A percentile compares a stretch with the other conserved stretches of the same genome.
Conservation (phyloP, 1,140 invertebrate species). For the Platorchestia sp. region DNA sequence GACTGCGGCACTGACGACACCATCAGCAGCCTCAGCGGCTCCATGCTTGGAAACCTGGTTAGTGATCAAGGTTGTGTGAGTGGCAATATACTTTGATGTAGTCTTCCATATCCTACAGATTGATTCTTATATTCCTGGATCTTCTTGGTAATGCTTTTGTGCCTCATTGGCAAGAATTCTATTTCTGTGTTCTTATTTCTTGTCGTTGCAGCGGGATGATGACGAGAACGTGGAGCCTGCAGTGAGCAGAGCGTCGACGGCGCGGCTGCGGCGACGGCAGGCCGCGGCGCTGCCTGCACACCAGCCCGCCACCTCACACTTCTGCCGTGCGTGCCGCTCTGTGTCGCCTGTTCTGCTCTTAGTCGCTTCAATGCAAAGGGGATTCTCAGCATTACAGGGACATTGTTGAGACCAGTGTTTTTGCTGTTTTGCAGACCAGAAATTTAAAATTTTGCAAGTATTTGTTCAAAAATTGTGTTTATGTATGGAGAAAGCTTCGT, state of each 20-base stretch:
- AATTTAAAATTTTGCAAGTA: too few species aligned
- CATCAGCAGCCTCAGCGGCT: slow-evolving; percentile 61
- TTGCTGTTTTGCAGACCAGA: too few species aligned
- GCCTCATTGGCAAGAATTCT: too few species aligned
- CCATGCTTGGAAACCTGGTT: slow-evolving; percentile 62
- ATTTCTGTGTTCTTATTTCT: too few species aligned
- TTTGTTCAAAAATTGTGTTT: too few species aligned
- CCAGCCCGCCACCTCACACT: neutral
- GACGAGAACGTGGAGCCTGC: neutral
- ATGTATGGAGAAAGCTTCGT: too few species aligned
- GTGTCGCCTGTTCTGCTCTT: too few species aligned
- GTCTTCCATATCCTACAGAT: neutral
- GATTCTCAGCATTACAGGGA: neutral
- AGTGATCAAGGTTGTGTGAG: neutral
- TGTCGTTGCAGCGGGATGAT: neutral
- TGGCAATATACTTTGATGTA: neutral
- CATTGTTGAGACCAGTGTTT: neutral
- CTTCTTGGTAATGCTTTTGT: neutral
- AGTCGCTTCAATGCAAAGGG: too few species aligned
- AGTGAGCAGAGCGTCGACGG: slow-evolving; percentile 34
- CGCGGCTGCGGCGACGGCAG: slow-evolving; percentile 58
- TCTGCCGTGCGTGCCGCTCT: neutral
- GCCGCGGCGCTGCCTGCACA: slow-evolving; percentile 16
- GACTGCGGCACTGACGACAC: slow-evolving; percentile 58
- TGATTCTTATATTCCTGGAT: neutral